Percentiles rank a stretch among this genome's conserved stretches.
Conservation (phyloP, 1,140 invertebrate species). For the Diachasma alloeum region DNA sequence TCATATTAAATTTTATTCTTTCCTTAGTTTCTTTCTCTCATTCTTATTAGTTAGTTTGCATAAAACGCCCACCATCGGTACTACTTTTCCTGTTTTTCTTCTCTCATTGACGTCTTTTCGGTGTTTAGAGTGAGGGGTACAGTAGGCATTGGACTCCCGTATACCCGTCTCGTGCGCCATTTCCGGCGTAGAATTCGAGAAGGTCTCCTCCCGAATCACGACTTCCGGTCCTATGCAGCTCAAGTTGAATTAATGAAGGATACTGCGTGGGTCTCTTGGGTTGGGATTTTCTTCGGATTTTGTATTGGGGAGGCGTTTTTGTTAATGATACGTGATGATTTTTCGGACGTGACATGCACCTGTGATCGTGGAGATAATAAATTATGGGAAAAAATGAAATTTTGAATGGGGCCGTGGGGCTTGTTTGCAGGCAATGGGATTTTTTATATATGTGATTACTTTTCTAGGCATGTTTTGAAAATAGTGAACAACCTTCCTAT, state of each 20-base stretch:
- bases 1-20: background rate
- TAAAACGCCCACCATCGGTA: conserved; percentile 41
- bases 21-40: background rate
- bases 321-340: conserved; percentile 1
- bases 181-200: conserved; percentile 30
- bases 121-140: background rate
- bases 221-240: conserved; percentile 23
- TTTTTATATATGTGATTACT: too few species aligned
- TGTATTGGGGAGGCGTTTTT: background rate
- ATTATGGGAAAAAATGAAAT: too few species aligned
- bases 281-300: background rate
- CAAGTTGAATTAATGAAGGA: conserved; percentile 11
- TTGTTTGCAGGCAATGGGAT: too few species aligned
- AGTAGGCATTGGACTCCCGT: background rate
- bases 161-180: conserved; percentile 23
- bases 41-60: conserved; percentile 35
- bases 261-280: background rate
- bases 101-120: conserved; percentile 21
- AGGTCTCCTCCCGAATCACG: conserved; percentile 21
- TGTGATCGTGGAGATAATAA: too few species aligned
- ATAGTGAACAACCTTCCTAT: too few species aligned
- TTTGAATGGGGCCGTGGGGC: too few species aligned
- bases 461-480: too few species aligned
- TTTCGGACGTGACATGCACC: background rate
- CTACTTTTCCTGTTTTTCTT: conserved; percentile 4